A percentile compares a stretch with the other conserved stretches of the same genome.
phyloP scores from a whole-genome alignment of 2,888 invertebrate species.

The Calameuta pallipes region DNA sequence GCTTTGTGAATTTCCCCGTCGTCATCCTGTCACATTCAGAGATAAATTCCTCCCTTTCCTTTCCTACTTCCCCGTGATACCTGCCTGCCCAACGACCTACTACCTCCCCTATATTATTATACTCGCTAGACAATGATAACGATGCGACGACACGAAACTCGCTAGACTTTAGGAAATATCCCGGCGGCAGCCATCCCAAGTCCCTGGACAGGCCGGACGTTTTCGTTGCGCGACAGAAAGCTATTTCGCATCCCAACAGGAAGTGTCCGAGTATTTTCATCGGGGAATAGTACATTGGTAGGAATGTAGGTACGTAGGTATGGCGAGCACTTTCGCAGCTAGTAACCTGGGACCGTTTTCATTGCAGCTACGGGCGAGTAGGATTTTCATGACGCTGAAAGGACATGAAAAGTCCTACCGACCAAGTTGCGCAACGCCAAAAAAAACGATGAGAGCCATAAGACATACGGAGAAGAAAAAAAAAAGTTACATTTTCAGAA shows the following conservation, averaged over 20 bases:
- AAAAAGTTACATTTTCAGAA: neutral
- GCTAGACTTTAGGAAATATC: neutral
- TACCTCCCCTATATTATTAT: neutral
- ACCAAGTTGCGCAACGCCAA: neutral
- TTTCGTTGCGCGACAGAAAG: neutral
- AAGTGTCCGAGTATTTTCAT: neutral
- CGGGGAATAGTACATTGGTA: neutral
- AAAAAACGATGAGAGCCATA: neutral
- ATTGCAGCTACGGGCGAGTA: neutral
- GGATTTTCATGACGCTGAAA: neutral
- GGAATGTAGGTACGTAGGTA: neutral
- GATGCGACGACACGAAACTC: neutral
- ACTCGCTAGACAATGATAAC: neutral
- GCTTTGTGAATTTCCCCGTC: neutral
- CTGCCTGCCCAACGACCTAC: neutral
- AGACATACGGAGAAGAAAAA: neutral
- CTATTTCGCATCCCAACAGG: neutral
- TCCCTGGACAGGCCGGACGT: neutral
- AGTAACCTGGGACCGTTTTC: neutral
- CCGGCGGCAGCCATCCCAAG: neutral
- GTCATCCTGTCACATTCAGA: neutral
- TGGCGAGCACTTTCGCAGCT: neutral
- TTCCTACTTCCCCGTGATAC: neutral
- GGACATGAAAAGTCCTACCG: neutral
- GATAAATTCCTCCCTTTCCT: neutral